Evolutionary conservation across 1,140 invertebrate species (phyloP).

Genomic region (Melanaphis sacchari): DNA sequence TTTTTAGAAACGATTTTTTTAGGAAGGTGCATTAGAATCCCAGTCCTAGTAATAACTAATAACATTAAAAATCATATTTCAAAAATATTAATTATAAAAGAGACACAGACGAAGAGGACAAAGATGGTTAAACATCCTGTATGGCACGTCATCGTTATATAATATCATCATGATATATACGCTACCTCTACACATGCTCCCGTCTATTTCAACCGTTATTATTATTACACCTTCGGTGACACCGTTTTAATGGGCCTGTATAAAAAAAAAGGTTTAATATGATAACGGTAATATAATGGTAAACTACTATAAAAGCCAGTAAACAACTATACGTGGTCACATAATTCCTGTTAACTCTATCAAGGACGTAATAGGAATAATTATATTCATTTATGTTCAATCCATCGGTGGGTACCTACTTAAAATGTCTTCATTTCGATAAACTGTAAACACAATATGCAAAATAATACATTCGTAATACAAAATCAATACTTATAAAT

Average conservation of each 20-base stretch:
- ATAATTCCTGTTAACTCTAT: neutral
- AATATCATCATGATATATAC: neutral
- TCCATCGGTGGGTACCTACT: neutral
- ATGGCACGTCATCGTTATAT: neutral
- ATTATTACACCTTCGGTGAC: neutral
- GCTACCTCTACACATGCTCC: neutral
- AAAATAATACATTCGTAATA: too few relatives aligned
- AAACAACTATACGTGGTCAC: neutral
- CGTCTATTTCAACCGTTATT: neutral
- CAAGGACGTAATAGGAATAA: neutral
- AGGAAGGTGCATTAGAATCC: too few relatives aligned
- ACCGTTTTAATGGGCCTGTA: neutral
- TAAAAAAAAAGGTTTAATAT: neutral
- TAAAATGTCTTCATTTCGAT: neutral
- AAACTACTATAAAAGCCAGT: neutral
- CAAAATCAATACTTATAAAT: too few relatives aligned
- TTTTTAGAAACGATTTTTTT: neutral
- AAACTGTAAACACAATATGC: neutral
- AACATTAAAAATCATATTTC: neutral
- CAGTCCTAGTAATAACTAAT: neutral
- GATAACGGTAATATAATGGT: neutral
- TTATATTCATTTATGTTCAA: neutral
- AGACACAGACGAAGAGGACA: neutral
- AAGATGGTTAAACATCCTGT: neutral
- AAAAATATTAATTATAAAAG: constrained; percentile 8